Evolutionary conservation across 2,888 invertebrate genomes (phyloP), one percentile per base, ranked within the genome.

Genomic region (Rhynchonema sp.): DNA sequence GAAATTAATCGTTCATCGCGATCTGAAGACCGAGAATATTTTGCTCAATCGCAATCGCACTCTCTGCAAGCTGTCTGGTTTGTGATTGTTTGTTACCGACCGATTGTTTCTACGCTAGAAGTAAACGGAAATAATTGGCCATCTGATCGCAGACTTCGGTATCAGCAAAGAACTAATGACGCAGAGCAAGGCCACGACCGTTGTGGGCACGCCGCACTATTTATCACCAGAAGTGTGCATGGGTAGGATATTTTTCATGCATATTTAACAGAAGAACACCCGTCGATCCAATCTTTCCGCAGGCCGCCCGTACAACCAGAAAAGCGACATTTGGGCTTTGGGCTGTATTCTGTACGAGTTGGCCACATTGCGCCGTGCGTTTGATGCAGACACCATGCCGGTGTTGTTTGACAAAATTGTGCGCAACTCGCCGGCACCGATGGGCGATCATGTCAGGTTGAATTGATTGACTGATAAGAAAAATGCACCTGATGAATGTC

Each of bases 271-370:
- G 17, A 53, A 28, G 29, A 38, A 59, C 28, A 46, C n/a, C 38
- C 30, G 28, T 2, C 46, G 57, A 56, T 58, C 55, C n/a, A 20
- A 28, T 23, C 46, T n/a, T 27, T 3, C 13, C 26, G 28, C 49
- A 69, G 68, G 69, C 29, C 62, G 66, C 0, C 62, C 63, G 68
- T 78, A 78, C 66, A 83, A 85, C 72, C 81, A 81, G 55, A 86
- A 86, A 76, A 84, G 84, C 67, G 88, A 88, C 69, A 81, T 88
- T 61, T 88, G 87, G 88, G 84, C 87, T 22, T 78, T 87, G 58
- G 88, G 87, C 0, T 87, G 87, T 72, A 80, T 88, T 62, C 75
- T 88, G 3, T 87, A 85, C 70, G 86, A 87, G 74, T 79, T 87
- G 76, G 81, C 83, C 65, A 82, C 83, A n/a, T 78, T 84, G 70